Evolutionary conservation across 1,140 invertebrate species (phyloP), one percentile per base, ranked within the genome.

Genomic region (Penaeus chinensis): DNA sequence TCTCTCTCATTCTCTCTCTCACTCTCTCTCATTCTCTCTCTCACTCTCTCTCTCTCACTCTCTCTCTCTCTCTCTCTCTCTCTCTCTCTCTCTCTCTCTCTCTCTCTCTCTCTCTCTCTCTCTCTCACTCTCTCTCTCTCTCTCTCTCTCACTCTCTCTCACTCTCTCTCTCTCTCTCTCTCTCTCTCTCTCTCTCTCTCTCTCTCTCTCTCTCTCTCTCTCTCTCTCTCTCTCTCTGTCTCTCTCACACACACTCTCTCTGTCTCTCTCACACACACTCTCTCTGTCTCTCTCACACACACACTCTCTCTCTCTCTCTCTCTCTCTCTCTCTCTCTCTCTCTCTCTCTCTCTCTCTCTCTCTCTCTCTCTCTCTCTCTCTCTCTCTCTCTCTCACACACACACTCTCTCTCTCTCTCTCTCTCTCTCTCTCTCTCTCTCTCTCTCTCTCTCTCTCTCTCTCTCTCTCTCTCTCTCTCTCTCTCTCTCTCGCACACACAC

Each of bases 41-140:
- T 74, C 27, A 13, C 71, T 74, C 27, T 74, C 13, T 74, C 13
- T 74, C 27, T 74, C 11, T 74, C 27, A 13, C 71, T 74, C 0
- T 74, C 71, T 74, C 10, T 74, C 71, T 74, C 10, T 74, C 71
- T 74, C 27, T 74, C 71, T 74, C 13, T 74, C 11, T 74, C 27
- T 74, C 11, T 74, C 27, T 74, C 71, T 74, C 10, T 74, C 71
- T 74, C 27, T 11, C 71, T 74, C 71, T 11, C 71, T 74, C 71
- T 74, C 27, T 74, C 13, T 74, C 27, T 13, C 71, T 74, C 27
- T 74, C 71, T 74, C 27, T 74, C 71, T 74, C 11, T 74, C 71
- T 74, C 27, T 74, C 71, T 74, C 11, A 13, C 71, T 74, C 11
- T 74, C 71, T 74, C 27, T 74, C 71, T 13, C 27, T 74, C 71